Conservation (phyloP, 2,888 invertebrate species). For the Trachelus tabidus region DNA sequence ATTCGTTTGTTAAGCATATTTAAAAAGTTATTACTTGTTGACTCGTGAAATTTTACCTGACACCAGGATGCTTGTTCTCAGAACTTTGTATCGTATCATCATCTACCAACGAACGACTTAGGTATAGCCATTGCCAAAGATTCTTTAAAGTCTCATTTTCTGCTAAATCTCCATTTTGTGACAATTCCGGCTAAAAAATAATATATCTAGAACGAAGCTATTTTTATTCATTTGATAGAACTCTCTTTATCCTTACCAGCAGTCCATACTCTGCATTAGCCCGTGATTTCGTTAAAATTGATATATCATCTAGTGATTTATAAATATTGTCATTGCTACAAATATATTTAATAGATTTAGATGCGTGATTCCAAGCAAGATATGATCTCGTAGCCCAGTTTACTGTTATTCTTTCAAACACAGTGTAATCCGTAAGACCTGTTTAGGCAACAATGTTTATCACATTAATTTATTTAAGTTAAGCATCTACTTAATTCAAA, state of each 20-base stretch:
- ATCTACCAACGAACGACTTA: constrained; percentile 77
- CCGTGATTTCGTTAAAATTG: constrained; percentile 77
- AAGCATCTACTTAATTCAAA: background rate
- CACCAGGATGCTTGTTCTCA: constrained; percentile 74
- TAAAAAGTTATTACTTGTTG: background rate
- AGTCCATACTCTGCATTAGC: constrained; percentile 83
- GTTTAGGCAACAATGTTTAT: constrained; percentile 8
- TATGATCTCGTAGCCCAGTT: constrained; percentile 82
- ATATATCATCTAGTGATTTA: constrained; percentile 75
- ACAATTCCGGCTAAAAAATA: constrained; percentile 74
- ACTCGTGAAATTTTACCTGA: constrained; percentile 54
- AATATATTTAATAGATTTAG: constrained; percentile 73
- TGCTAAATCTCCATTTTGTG: constrained; percentile 83
- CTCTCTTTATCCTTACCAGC: constrained; percentile 70
- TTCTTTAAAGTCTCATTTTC: constrained; percentile 80
- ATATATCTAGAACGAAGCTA: constrained; percentile 13
- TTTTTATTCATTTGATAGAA: constrained; percentile 7
- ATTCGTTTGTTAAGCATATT: background rate
- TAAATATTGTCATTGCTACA: constrained; percentile 69
- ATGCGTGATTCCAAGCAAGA: constrained; percentile 81
- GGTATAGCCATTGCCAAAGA: constrained; percentile 86
- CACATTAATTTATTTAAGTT: constrained; percentile 1
- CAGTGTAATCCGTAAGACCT: constrained; percentile 77
- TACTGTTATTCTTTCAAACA: constrained; percentile 84
- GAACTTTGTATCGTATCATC: constrained; percentile 73